Percentiles rank a stretch among this genome's conserved stretches.
These are phyloP conservation scores for Drosophila nikananu DNA, from an alignment of 1,140 invertebrate species.

Conservation along the genomic window DNA sequence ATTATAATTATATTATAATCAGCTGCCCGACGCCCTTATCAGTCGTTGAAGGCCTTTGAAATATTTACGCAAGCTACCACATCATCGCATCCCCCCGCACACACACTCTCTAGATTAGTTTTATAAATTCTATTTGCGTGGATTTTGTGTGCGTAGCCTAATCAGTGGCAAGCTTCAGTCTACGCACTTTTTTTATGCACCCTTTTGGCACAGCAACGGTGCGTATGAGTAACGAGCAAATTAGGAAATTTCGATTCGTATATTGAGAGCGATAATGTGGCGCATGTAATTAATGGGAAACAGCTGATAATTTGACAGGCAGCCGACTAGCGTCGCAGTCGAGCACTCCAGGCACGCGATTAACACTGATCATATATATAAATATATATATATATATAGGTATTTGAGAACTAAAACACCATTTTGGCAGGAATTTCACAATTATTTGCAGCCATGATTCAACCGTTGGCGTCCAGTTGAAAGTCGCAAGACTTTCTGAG, in stretches of 20 bases:
- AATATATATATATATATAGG: neutral
- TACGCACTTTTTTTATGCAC: neutral
- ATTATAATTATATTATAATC: conserved; percentile 63
- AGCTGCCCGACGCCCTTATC: conserved; percentile 23
- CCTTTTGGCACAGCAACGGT: conserved; percentile 49
- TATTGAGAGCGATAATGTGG: conserved; percentile 5
- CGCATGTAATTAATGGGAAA: conserved; percentile 59
- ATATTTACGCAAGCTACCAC: conserved; percentile 54
- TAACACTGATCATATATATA: conserved; percentile 10
- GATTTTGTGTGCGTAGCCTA: conserved; percentile 47
- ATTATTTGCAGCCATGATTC: conserved; percentile 24
- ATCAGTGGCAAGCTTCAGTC: conserved; percentile 3
- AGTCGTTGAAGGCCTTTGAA: conserved; percentile 36
- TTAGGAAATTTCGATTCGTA: conserved; percentile 48
- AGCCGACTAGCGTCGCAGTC: neutral
- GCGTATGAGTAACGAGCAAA: conserved; percentile 58
- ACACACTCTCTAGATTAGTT: conserved; percentile 36
- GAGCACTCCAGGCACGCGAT: conserved; percentile 51
- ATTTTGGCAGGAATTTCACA: conserved; percentile 31
- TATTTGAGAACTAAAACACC: neutral
- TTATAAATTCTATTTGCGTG: conserved; percentile 54
- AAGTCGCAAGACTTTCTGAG: conserved; percentile 26
- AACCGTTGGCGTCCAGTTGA: conserved; percentile 10
- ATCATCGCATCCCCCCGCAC: conserved; percentile 9
- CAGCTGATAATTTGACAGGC: conserved; percentile 59